Evolutionary conservation across 2,797 vertebrate genomes (phyloP).

Genomic region (Neosalanx taihuensis): DNA sequence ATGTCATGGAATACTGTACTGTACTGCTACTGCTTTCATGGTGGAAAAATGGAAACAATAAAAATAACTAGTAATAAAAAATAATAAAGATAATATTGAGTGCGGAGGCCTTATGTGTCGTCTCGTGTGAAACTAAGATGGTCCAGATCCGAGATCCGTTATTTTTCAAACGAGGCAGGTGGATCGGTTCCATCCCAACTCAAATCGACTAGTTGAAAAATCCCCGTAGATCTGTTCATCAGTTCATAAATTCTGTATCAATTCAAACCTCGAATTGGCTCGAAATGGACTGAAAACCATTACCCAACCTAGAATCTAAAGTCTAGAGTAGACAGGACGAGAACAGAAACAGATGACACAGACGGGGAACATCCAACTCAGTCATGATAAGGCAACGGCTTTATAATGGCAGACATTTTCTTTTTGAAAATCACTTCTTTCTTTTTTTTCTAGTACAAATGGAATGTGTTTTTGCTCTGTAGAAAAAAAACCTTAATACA

Average conservation of each 20-base stretch:
- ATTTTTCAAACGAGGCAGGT: neutral
- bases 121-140: too few species aligned
- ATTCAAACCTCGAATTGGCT: constrained; percentile 1
- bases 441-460: constrained; percentile 45
- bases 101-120: too few species aligned
- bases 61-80: neutral
- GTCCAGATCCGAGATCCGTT: neutral
- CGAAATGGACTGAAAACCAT: neutral
- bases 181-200: neutral
- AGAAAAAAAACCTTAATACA: constrained; percentile 23
- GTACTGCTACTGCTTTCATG: too few species aligned
- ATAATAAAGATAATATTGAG: neutral
- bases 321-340: neutral
- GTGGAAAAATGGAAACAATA: too few species aligned
- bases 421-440: constrained; percentile 35
- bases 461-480: constrained; percentile 47
- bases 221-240: neutral
- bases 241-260: neutral
- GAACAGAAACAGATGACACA: neutral
- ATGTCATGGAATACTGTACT: neutral
- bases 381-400: neutral
- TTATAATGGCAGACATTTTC: constrained; percentile 29
- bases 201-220: neutral
- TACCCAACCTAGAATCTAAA: neutral
- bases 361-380: neutral